Conservation (phyloP, 2,113 vertebrate species). For the Bos indicus region DNA sequence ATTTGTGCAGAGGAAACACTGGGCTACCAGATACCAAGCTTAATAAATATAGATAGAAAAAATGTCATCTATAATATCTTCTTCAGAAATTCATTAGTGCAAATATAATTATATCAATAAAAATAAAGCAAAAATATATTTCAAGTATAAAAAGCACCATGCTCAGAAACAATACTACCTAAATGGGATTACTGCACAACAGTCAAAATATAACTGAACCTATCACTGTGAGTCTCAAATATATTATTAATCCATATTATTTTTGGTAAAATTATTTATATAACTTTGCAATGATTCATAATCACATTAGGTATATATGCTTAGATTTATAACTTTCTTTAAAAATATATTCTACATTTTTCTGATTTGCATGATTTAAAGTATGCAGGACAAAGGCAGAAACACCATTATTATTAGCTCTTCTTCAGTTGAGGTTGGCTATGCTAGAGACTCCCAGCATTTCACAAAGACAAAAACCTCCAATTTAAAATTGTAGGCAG, state of each 20-base stretch:
- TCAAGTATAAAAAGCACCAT: slow-evolving; percentile 85
- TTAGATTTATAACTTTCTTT: slow-evolving; percentile 17
- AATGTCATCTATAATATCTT: slow-evolving; percentile 77
- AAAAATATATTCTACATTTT: slow-evolving; percentile 32
- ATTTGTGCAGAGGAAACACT: slow-evolving; percentile 67
- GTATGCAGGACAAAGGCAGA: neutral
- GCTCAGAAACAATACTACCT: slow-evolving; percentile 70
- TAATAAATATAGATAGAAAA: slow-evolving; percentile 82
- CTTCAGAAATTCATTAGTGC: slow-evolving; percentile 81
- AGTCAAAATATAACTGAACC: slow-evolving; percentile 62
- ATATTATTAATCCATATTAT: slow-evolving; percentile 13
- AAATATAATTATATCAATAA: slow-evolving; percentile 83
- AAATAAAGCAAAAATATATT: slow-evolving; percentile 78
- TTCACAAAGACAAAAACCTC: neutral
- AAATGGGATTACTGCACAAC: slow-evolving; percentile 75
- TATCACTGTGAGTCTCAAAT: slow-evolving; percentile 20
- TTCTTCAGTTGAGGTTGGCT: neutral
- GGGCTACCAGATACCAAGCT: slow-evolving; percentile 66
- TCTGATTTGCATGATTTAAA: neutral
- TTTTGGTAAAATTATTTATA: slow-evolving; percentile 60
- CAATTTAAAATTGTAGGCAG: neutral
- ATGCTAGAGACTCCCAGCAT: neutral
- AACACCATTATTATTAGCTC: neutral
- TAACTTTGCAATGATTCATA: neutral
- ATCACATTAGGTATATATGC: neutral